Base-by-base conservation (phyloP, 2,888 invertebrate species). In the Phengaris alcon region DNA sequence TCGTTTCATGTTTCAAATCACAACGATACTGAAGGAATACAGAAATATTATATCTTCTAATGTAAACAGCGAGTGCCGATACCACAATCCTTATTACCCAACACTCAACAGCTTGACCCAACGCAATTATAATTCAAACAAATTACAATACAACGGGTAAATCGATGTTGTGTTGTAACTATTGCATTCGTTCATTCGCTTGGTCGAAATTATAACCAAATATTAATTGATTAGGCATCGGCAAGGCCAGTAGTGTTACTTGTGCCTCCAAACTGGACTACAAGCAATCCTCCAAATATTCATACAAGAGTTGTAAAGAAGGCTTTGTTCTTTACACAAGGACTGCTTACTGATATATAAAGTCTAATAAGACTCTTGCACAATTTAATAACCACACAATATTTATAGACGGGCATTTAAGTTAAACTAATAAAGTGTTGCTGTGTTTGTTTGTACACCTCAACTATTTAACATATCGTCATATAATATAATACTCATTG, bases 91-190 rank as follows among this genome's bases (percentile, higher is more conserved):
- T 12, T 64, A 64, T 64, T 64, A 44, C 64, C 35, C 64, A 64
- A 64, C 13, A 35, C 35, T 6, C 35, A 35, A 44, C 13, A 35
- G 35, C 59, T 64, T 64, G 59, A 64, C 59, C 59, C 22, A 13
- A 44, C 9, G 44, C 35, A 64, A 35, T 64, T 64, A 44, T 64
- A 64, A 64, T 64, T 64, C 64, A 64, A 64, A 64, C 64, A 64
- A 64, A 64, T 64, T 64, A 64, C 64, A 64, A 64, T 64, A 64
- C 64, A 64, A 64, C 64, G 44, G 64, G 64, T 64, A 64, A 44
- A 64, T 64, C 44, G 44, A 44, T 6, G 64, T 52, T 10, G 12
- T 64, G 35, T 64, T 64, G 64, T 64, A 64, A 64, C 64, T 44
- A 64, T 64, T 44, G 64, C 22, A 59, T 22, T 64, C 35, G 64